phyloP scores from a whole-genome alignment of 2,113 vertebrate species.

The Arvicanthis niloticus region DNA sequence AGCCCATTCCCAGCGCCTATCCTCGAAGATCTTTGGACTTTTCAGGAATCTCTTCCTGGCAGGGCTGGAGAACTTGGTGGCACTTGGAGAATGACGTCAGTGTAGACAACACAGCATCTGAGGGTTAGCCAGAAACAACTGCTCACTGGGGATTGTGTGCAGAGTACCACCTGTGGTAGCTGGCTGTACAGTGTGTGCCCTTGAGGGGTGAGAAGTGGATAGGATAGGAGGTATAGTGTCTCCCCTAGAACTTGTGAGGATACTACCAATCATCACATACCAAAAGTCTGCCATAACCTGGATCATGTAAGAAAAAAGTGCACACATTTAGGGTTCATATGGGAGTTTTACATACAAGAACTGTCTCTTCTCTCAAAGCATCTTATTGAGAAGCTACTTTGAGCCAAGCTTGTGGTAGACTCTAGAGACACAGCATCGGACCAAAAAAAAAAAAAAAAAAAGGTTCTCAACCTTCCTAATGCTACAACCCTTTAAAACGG shows the following conservation, averaged over 20 bases:
- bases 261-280: not conserved
- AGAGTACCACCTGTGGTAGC: not conserved
- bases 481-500: not conserved
- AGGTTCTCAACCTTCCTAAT: not conserved
- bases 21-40: not conserved
- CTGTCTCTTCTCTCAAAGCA: not conserved
- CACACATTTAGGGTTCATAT: not conserved
- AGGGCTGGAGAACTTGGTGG: not conserved
- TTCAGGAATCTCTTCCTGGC: slow-evolving; percentile 18
- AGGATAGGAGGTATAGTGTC: not conserved
- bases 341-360: slow-evolving; percentile 20
- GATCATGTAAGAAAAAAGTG: slow-evolving; percentile 41
- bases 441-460: not conserved
- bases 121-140: not conserved
- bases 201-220: not conserved
- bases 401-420: not conserved
- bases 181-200: not conserved
- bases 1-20: not conserved
- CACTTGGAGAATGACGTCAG: not conserved
- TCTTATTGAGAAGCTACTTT: not conserved
- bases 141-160: not conserved
- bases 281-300: not conserved
- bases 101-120: not conserved
- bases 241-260: not conserved
- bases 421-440: not conserved